These are phyloP conservation scores for Tinea pellionella DNA, from an alignment of 2,888 invertebrate genomes.

Conservation along the genomic window DNA sequence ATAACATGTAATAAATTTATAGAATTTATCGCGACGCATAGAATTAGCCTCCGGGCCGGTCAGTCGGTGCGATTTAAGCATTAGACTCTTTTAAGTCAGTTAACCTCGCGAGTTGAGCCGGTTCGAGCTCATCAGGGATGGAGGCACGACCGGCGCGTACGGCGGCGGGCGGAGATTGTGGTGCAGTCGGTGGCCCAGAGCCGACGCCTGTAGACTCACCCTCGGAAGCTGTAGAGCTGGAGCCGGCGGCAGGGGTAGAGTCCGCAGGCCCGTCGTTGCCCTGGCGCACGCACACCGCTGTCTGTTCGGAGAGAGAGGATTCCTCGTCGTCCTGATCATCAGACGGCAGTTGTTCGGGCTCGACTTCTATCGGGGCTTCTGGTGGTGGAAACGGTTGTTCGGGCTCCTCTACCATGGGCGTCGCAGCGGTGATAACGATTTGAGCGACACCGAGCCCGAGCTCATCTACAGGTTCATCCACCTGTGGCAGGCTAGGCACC, in stretches of 20 bases:
- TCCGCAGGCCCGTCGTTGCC: slow-evolving; percentile 70
- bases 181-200: slow-evolving; percentile 64
- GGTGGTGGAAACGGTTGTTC: slow-evolving; percentile 82
- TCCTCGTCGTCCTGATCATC: slow-evolving; percentile 52
- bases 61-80: slow-evolving; percentile 68
- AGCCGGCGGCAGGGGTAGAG: slow-evolving; percentile 67
- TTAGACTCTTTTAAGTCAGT: slow-evolving; percentile 92
- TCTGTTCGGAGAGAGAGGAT: slow-evolving; percentile 59
- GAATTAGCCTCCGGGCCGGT: background rate
- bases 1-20: background rate
- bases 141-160: slow-evolving; percentile 83
- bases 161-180: slow-evolving; percentile 73
- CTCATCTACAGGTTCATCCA: slow-evolving; percentile 57
- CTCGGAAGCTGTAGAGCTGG: slow-evolving; percentile 76
- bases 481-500: slow-evolving; percentile 25
- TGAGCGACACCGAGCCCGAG: slow-evolving; percentile 85
- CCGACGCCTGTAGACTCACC: slow-evolving; percentile 74
- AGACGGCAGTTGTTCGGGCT: slow-evolving; percentile 25
- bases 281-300: slow-evolving; percentile 51
- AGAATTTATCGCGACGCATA: background rate
- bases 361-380: slow-evolving; percentile 33
- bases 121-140: slow-evolving; percentile 90
- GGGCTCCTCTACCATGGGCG: slow-evolving; percentile 90
- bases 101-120: slow-evolving; percentile 87
- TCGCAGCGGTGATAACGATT: slow-evolving; percentile 93